Conservation (phyloP, 2,113 vertebrate species). For the Atlantisia rogersi region DNA sequence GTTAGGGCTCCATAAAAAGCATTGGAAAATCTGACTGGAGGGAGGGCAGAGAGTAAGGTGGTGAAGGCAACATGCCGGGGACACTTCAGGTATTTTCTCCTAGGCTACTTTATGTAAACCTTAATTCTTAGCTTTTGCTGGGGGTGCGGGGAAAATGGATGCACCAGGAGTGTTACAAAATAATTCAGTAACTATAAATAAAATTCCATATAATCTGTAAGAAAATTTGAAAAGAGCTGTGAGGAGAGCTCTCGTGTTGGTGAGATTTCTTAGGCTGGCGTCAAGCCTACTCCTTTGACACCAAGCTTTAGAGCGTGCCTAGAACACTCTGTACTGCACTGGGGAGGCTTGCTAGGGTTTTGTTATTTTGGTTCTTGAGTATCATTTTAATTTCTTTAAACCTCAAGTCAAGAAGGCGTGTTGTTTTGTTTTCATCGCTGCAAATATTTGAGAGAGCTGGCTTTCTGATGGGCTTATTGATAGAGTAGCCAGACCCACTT, state of each 20-base stretch:
- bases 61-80: background rate
- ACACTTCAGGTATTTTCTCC: background rate
- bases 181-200: conserved; percentile 35
- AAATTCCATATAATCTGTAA: background rate
- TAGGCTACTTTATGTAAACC: background rate
- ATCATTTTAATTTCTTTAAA: background rate
- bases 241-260: background rate
- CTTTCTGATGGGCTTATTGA: background rate
- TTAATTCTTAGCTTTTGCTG: background rate
- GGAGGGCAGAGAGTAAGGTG: background rate
- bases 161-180: background rate
- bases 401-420: background rate
- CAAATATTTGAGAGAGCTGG: background rate
- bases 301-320: background rate
- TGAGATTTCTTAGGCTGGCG: conserved; percentile 2
- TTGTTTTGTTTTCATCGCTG: background rate
- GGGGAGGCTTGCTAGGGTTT: background rate
- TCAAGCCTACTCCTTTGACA: conserved; percentile 42
- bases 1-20: background rate
- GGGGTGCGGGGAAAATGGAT: background rate
- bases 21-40: background rate
- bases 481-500: background rate
- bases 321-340: conserved; percentile 13
- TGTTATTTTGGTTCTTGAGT: background rate
- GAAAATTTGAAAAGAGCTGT: background rate